Evolutionary conservation across 1,140 invertebrate species (phyloP).

Genomic region (Tyrophagus putrescentiae): DNA sequence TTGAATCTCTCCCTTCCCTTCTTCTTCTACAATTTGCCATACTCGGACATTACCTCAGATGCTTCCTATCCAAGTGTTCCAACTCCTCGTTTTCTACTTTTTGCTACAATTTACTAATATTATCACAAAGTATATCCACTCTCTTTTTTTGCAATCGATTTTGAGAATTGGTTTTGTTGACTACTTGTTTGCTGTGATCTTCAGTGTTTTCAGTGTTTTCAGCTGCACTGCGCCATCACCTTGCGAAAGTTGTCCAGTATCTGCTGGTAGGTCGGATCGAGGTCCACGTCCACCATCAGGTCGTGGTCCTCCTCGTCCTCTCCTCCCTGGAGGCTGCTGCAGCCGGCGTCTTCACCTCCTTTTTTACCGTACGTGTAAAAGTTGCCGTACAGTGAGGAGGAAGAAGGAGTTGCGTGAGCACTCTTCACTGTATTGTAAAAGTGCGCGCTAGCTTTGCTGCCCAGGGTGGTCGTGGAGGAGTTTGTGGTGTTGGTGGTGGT

Average conservation of each 20-base stretch:
- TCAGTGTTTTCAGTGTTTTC: neutral
- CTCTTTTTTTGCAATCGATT: neutral
- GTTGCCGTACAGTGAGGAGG: neutral
- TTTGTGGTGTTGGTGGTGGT: neutral
- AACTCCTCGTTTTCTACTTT: too few relatives aligned
- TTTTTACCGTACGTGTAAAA: neutral
- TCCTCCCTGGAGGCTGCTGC: neutral
- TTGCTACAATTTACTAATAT: too few relatives aligned
- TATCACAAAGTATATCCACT: neutral
- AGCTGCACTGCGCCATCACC: constrained; percentile 20
- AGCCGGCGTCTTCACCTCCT: neutral
- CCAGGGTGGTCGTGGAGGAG: neutral
- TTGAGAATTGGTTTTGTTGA: neutral
- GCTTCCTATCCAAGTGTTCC: too few relatives aligned
- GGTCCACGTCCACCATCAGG: constrained; percentile 20
- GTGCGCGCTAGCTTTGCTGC: too few relatives aligned
- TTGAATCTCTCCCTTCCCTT: too few relatives aligned
- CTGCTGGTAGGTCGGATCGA: constrained; percentile 22
- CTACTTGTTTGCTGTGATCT: neutral
- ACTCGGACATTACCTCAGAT: too few relatives aligned
- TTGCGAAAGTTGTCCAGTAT: constrained; percentile 19
- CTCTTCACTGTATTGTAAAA: neutral
- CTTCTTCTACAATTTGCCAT: too few relatives aligned
- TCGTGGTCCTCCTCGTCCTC: constrained; percentile 15
- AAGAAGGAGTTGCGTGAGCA: neutral